Evolutionary conservation across 2,888 invertebrate species (phyloP), one percentile per base, ranked within the genome.

Genomic region (Acleris cristana): DNA sequence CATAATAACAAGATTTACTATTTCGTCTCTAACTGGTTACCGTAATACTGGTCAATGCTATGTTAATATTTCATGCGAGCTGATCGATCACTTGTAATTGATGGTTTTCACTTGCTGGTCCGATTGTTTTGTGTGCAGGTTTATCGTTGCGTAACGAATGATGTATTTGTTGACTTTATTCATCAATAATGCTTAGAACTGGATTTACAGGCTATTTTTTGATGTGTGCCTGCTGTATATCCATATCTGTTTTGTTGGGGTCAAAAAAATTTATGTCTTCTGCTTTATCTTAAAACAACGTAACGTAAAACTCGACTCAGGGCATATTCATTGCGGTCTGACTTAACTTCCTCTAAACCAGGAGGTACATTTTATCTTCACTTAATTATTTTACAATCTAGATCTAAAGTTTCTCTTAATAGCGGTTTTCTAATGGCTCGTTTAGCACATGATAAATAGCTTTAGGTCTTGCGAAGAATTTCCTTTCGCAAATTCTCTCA

Each of bases 81-180:
- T 40, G 21, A 61, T 66, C 66, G 44, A 66, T 66, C 66, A 66
- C 52, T 19, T 14, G 45, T 61, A 56, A 66, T 66, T 61, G 66
- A 66, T 66, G 44, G 16, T 52, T 40, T 12, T 49, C 18, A 51
- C 8, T 51, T 52, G 34, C 14, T 23, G 26, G 26, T 51, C 48
- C 30, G 51, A 60, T 65, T 51, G 51, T 60, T 52, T 44, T 60
- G 23, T 52, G 49, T 48, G 23, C 34, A 34, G 30, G 21, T 23
- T 48, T 16, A 21, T 7, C 6, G 14, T 55, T 65, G 23, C 51
- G 55, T 60, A 60, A 65, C 44, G 7, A 4, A 44, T 65, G 65
- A 65, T 65, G 60, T 60, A 65, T 60, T 55, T 60, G 5, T 60
- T 49, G 3, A 48, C 45, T 26, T 23, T 16, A 18, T 26, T 26